Evolutionary conservation across 2,797 vertebrate species (phyloP).

Genomic region (Hemibagrus guttatus): DNA sequence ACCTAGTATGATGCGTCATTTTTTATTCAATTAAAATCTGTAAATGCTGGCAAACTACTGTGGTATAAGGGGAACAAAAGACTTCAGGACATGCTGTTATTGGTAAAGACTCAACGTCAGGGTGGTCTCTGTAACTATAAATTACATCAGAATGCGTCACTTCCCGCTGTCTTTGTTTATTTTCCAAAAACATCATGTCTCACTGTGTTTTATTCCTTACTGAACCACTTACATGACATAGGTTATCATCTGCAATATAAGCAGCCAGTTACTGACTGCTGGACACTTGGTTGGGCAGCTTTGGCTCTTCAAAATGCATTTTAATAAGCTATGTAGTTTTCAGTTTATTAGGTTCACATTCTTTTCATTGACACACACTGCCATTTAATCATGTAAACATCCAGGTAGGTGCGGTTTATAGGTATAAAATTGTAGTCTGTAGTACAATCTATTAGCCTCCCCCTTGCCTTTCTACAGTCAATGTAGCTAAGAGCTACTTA

Average conservation of each 20-base stretch:
- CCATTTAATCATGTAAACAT: background rate
- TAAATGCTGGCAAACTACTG: background rate
- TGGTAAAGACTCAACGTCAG: background rate
- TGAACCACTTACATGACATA: background rate
- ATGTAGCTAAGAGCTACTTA: background rate
- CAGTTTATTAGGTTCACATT: background rate
- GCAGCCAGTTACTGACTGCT: background rate
- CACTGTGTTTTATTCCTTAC: background rate
- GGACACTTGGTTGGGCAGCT: background rate
- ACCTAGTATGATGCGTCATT: background rate
- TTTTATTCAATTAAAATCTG: background rate
- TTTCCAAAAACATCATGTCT: background rate
- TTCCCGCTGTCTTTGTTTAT: background rate
- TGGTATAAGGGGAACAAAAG: background rate
- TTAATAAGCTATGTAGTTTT: background rate
- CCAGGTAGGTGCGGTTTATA: background rate
- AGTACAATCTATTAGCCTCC: background rate
- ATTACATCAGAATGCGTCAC: background rate
- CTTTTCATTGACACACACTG: background rate
- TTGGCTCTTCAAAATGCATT: background rate
- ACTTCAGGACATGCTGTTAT: background rate
- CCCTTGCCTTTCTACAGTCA: background rate
- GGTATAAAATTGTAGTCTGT: background rate
- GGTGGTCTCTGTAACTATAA: background rate
- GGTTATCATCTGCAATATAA: background rate